Evolutionary conservation across 2,113 vertebrate genomes (phyloP), one percentile per base, ranked within the genome.

Genomic region (Chaetura pelagica): DNA sequence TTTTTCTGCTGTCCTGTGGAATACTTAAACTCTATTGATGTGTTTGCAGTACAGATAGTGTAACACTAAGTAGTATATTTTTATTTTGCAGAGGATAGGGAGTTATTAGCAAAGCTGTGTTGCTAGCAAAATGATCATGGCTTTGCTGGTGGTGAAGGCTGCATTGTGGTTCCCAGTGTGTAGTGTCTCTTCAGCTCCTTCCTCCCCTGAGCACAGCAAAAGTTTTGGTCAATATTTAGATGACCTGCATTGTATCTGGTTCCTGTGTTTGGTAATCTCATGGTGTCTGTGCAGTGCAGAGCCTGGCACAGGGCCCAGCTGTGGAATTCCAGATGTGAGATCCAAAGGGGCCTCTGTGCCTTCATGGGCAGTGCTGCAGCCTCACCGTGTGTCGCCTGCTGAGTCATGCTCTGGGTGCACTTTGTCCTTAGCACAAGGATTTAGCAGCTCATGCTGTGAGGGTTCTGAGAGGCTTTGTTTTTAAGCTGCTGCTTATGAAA

Each of bases 401-500:
- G 74, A 87, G 87, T 80, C 84, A 32, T 27, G 0, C 1, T 13
- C 67, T 26, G 0, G 0, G 1, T 54, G 90, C 68, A 42, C 87
- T 64, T 67, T 57, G 86, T 78, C 93, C 84, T 63, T 46, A 27
- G 87, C 76, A 54, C 57, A 11, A 84, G 54, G 84, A 76, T 84
- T 93, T 83, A 76, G 84, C 71, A 69, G 67, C 71, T 85, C 58
- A 21, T 49, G 77, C 88, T 11, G 3, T 10, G 81, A 68, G 71
- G 58, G 20, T 52, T 88, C 73, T 64, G 66, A 87, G 91, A 54
- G 73, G 77, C 91, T 95, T 94, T 86, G 51, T 54, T 10, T 88
- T 95, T 94, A 93, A 93, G 71, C 87, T 94, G 3, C 63, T 66
- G 68, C 87, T 89, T 67, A 86, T 16, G 59, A 63, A 58, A 77